Base-by-base conservation (phyloP, 1,140 invertebrate genomes). In the honey bee (Apis mellifera) region DNA sequence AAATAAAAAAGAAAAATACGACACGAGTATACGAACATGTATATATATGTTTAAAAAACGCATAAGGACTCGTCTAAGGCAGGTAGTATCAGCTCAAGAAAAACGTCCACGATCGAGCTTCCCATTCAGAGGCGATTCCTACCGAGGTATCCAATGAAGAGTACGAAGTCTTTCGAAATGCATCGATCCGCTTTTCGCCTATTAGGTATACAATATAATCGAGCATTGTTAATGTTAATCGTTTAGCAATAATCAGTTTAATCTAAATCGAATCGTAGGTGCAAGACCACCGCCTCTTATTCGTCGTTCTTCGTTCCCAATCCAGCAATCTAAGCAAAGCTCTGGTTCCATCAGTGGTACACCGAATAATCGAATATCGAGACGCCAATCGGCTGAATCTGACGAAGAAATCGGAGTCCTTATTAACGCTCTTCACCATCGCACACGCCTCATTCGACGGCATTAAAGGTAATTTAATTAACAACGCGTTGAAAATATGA, bases 261-360 rank as follows among this genome's bases (percentile, higher is more conserved):
- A 42, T 66, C 9, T 76, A 32, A 79, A 73, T 83, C 52, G 68
- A 70, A 83, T 81, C 85, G 59, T 78, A 92, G 92, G 91, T 84
- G 85, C 86, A 23, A 86, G 85, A 84, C 87, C 90, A 65, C 79
- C 91, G 21, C 86, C 91, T 69, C 87, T 92, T 65, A 88, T 90
- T 60, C 90, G 92, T 42, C 90, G 92, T 60, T 93, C 90, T 8
- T 93, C 92, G 8, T 92, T 92, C 74, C 92, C 92, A 59, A 88
- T 78, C n/a, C 89, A 90, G 78, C 83, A 79, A 48, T 79, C 75
- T 52, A 84, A 83, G 17, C 72, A 86, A 83, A 76, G 59, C 32
- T 81, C 78, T 70, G 78, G 68, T 68, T 82, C 84, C 54, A 23
- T 80, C 50, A 81, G 74, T 62, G 89, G 87, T 66, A 85, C 86